phyloP scores from a whole-genome alignment of 2,113 vertebrate species.

The Lipophrys pholis region DNA sequence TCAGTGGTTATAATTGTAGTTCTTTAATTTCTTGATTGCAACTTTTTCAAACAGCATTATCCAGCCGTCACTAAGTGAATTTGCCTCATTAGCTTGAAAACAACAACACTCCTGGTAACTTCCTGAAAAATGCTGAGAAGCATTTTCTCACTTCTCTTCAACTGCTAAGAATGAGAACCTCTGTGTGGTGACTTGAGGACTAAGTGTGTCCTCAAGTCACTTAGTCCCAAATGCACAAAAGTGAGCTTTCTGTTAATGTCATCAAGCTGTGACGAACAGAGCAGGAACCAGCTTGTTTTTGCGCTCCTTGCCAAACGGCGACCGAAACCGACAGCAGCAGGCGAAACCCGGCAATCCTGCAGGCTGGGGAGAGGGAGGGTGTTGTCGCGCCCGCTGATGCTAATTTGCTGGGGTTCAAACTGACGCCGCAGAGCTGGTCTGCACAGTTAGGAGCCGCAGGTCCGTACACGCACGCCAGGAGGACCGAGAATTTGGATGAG shows the following conservation, averaged over 20 bases:
- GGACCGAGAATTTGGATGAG: constrained; percentile 35
- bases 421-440: constrained; percentile 78
- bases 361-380: constrained; percentile 72
- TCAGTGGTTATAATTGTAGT: neutral
- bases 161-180: constrained; percentile 6
- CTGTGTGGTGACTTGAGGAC: neutral
- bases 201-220: constrained; percentile 44
- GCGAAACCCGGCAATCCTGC: constrained; percentile 81
- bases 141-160: constrained; percentile 9
- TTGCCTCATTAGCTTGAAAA: constrained; percentile 51
- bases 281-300: constrained; percentile 81
- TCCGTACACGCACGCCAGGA: constrained; percentile 59
- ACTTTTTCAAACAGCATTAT: constrained; percentile 24
- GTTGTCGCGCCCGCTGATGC: constrained; percentile 63
- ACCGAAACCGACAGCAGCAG: constrained; percentile 80
- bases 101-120: constrained; percentile 26
- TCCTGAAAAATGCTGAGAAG: constrained; percentile 5
- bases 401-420: constrained; percentile 71
- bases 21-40: too few species aligned
- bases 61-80: constrained; percentile 22
- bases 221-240: constrained; percentile 40
- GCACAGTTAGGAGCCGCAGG: constrained; percentile 75
- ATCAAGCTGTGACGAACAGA: constrained; percentile 62
- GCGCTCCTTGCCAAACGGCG: constrained; percentile 66
- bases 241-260: constrained; percentile 61